Percentiles rank a stretch among this genome's conserved stretches.
phyloP scores from a whole-genome alignment of 2,797 vertebrate genomes.

The Tadarida brasiliensis region DNA sequence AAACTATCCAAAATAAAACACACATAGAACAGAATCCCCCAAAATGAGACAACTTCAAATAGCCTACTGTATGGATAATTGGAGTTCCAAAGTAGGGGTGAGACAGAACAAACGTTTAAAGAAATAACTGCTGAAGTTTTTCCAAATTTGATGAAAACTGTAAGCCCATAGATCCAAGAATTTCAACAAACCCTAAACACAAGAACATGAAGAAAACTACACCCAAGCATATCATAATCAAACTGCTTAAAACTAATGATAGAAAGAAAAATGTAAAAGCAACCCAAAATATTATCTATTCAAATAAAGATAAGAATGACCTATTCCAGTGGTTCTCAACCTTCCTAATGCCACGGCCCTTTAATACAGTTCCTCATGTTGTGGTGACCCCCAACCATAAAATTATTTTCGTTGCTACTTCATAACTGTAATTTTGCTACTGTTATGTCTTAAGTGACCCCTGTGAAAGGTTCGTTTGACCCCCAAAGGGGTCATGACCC shows the following conservation, averaged over 20 bases:
- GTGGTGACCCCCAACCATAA: too few species aligned
- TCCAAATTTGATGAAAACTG: background rate
- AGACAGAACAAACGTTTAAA: background rate
- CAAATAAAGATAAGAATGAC: background rate
- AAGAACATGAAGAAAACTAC: constrained; percentile 20
- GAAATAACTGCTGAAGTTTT: background rate
- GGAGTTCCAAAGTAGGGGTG: background rate
- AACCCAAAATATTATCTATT: background rate
- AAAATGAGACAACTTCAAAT: background rate
- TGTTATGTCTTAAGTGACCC: too few species aligned
- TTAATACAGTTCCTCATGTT: too few species aligned
- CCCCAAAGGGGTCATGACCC: too few species aligned
- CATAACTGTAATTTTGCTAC: too few species aligned
- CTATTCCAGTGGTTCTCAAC: too few species aligned
- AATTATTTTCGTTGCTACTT: too few species aligned
- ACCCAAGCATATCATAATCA: background rate
- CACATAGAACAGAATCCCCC: background rate
- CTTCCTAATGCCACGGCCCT: too few species aligned
- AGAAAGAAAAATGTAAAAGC: constrained; percentile 2
- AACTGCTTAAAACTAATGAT: background rate
- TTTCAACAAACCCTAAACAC: constrained; percentile 3
- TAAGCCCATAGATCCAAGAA: background rate
- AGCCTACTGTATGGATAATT: background rate
- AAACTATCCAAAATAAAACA: constrained; percentile 32
- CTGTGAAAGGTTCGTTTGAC: too few species aligned